phyloP scores from a whole-genome alignment of 2,113 vertebrate species.

The Bubo bubo region DNA sequence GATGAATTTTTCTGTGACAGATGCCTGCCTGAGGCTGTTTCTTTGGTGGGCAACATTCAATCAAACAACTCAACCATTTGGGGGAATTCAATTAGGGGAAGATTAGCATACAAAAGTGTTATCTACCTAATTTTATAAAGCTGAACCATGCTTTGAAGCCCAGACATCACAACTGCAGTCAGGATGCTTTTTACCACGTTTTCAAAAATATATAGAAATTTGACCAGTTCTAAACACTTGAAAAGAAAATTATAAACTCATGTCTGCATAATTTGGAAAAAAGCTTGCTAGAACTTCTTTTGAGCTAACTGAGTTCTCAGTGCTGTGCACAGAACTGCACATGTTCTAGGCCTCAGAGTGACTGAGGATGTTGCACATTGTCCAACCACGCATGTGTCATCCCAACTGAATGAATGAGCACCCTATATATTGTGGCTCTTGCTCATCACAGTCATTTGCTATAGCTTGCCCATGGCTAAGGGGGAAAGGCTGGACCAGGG shows the following conservation, averaged over 20 bases:
- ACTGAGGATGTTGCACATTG: not conserved
- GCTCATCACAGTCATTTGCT: not conserved
- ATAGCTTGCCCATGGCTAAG: not conserved
- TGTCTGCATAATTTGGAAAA: not conserved
- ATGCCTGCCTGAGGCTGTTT: slow-evolving; percentile 17
- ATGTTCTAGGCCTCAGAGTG: not conserved
- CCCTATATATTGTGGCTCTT: not conserved
- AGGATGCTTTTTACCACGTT: not conserved
- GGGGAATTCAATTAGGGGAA: not conserved
- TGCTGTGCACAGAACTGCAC: not conserved
- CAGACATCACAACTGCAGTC: not conserved
- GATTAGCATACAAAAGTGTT: not conserved
- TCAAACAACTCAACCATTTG: not conserved
- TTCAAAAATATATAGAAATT: not conserved
- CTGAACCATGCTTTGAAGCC: not conserved
- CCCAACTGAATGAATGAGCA: not conserved
- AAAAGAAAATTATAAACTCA: not conserved
- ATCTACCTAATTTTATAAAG: not conserved
- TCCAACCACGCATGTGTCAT: rapidly evolving
- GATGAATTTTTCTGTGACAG: not conserved
- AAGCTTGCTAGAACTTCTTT: not conserved
- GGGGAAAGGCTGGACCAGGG: not conserved
- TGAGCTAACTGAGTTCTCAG: not conserved
- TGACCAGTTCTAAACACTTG: not conserved
- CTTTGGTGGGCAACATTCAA: not conserved